phyloP scores from a whole-genome alignment of 2,888 invertebrate species.

The Ganaspis brasiliensis region DNA sequence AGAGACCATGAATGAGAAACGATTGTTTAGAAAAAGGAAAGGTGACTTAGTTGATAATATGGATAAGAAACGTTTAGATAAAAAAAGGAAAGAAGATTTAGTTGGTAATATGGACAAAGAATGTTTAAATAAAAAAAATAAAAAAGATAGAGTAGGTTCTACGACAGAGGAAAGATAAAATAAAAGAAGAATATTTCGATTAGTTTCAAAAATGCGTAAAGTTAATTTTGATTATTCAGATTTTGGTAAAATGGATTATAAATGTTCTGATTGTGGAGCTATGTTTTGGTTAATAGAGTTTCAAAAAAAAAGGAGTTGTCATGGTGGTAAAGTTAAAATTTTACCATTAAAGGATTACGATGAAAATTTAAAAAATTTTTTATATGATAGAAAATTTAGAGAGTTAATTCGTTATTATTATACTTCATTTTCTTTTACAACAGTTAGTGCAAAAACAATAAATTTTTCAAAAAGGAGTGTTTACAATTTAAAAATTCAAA shows the following conservation, averaged over 20 bases:
- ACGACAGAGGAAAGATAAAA: not conserved
- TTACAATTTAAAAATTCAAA: not conserved
- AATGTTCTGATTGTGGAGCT: not conserved
- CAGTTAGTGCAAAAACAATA: no score
- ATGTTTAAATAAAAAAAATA: not conserved
- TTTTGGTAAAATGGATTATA: not conserved
- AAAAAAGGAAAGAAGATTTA: not conserved
- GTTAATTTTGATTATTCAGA: not conserved
- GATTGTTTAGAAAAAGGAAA: no score
- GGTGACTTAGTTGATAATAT: no score
- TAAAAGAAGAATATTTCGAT: not conserved
- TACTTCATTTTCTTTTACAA: no score
- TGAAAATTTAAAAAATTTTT: not conserved
- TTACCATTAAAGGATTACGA: conserved; percentile 1
- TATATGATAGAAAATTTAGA: no score
- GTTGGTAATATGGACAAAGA: not conserved
- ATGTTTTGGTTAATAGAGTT: not conserved
- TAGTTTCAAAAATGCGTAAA: not conserved
- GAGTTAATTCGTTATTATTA: not conserved
- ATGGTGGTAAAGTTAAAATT: not conserved
- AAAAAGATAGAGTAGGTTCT: not conserved
- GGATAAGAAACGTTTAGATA: no score
- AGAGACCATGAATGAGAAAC: no score
- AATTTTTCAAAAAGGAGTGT: no score
- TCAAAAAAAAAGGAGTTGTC: not conserved